A percentile compares a stretch with the other conserved stretches of the same genome.
phyloP scores from a whole-genome alignment of 2,113 vertebrate genomes.

The Misgurnus anguillicaudatus region DNA sequence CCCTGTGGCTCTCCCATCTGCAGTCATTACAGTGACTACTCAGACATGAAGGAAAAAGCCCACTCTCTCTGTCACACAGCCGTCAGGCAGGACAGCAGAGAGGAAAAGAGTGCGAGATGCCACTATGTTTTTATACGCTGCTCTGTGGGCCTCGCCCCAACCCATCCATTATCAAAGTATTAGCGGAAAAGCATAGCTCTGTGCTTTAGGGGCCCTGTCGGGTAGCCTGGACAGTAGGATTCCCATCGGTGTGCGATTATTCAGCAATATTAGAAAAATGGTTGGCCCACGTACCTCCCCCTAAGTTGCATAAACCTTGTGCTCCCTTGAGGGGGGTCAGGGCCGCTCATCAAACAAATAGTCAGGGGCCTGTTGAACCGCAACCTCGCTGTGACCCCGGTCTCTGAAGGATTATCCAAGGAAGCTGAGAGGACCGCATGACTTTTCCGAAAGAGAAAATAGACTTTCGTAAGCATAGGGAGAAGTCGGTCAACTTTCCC shows the following conservation, averaged over 20 bases:
- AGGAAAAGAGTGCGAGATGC: constrained; percentile 43
- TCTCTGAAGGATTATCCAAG: constrained; percentile 56
- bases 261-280: constrained; percentile 25
- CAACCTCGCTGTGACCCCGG: constrained; percentile 43
- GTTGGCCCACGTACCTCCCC: not conserved
- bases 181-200: constrained; percentile 32
- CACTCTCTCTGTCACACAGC: constrained; percentile 87
- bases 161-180: constrained; percentile 60
- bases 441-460: constrained; percentile 38
- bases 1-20: constrained; percentile 88
- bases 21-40: constrained; percentile 93
- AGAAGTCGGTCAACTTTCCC: constrained; percentile 23
- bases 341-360: constrained; percentile 52
- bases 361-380: constrained; percentile 40
- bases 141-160: constrained; percentile 30
- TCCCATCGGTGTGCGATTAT: constrained; percentile 17
- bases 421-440: constrained; percentile 45
- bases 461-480: constrained; percentile 32
- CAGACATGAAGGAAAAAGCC: constrained; percentile 91
- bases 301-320: not conserved
- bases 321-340: constrained; percentile 18
- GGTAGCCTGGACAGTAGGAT: constrained; percentile 1
- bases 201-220: not conserved
- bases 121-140: constrained; percentile 32
- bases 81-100: constrained; percentile 82